Evolutionary conservation across 1,140 invertebrate genomes (phyloP), one percentile per base, ranked within the genome.

Genomic region (Rhyzopertha dominica): DNA sequence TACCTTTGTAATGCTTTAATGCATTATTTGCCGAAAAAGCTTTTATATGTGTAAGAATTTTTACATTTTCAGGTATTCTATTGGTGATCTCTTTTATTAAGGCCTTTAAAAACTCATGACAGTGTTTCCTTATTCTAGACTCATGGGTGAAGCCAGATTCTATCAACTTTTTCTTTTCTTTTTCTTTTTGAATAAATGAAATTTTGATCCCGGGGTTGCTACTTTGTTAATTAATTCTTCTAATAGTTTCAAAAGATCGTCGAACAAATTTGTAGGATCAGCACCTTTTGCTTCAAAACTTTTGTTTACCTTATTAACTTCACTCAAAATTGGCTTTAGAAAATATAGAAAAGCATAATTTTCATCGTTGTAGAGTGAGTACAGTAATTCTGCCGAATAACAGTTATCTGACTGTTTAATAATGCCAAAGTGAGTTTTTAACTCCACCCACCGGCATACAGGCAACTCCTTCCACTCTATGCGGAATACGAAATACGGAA

Each of bases 371-470:
- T 43, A 43, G 20, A 35, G 19, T n/a, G 42, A 22, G 36, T 20
- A 20, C 25, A 43, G 36, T 13, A 17, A 23, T 45, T 45, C 40
- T 5, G 40, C 25, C 7, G 40, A 31, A 32, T 42, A 32, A 26
- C 32, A 44, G 35, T 30, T 44, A 16, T 44, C 32, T 40, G 22
- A 37, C 5, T 19, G 4, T 44, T 23, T 22, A 13, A 16, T 12
- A 22, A 44, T 12, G 5, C 28, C 32, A 44, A 38, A 44, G 38
- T 26, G 12, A 10, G n/a, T 20, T 58, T 66, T 65, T 26, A 68
- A 56, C 47, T 67, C 62, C 16, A 53, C 5, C 60, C 62, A 70
- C 42, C 69, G 63, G n/a, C n/a, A n/a, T n/a, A n/a, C n/a, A n/a
- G n/a, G n/a, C n/a, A n/a, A n/a, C n/a, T n/a, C n/a, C n/a, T n/a